These are phyloP conservation scores for Corvus moneduloides DNA, from an alignment of 2,113 vertebrate species.

Conservation along the genomic window DNA sequence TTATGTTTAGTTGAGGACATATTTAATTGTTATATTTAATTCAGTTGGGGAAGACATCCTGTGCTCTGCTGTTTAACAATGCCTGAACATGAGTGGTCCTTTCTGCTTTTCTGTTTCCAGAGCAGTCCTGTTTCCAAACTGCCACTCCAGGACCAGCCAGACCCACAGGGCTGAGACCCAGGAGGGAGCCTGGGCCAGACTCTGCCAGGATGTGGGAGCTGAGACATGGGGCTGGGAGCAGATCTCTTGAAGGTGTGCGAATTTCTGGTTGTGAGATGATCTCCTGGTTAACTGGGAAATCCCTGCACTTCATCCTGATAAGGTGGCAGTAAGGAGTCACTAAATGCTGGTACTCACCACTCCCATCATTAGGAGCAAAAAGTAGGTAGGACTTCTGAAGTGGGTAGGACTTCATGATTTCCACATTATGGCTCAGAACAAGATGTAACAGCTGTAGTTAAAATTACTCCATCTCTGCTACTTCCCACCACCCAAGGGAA, in stretches of 20 bases:
- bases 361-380: background rate
- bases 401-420: background rate
- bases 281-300: background rate
- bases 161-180: background rate
- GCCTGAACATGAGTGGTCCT: background rate
- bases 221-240: background rate
- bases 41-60: background rate
- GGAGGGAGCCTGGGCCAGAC: background rate
- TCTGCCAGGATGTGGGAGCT: background rate
- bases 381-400: background rate
- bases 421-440: background rate
- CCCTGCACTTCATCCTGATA: background rate
- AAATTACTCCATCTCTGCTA: conserved; percentile 21
- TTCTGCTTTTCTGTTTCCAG: background rate
- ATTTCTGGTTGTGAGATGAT: background rate
- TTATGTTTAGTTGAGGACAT: background rate
- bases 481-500: background rate
- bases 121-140: background rate
- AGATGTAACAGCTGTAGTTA: conserved; percentile 33
- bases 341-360: background rate
- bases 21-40: background rate
- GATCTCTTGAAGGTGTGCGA: background rate
- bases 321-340: background rate
- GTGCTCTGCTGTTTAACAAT: background rate
- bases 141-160: background rate